phyloP scores from a whole-genome alignment of 1,140 invertebrate species.

The Eriosoma lanigerum region DNA sequence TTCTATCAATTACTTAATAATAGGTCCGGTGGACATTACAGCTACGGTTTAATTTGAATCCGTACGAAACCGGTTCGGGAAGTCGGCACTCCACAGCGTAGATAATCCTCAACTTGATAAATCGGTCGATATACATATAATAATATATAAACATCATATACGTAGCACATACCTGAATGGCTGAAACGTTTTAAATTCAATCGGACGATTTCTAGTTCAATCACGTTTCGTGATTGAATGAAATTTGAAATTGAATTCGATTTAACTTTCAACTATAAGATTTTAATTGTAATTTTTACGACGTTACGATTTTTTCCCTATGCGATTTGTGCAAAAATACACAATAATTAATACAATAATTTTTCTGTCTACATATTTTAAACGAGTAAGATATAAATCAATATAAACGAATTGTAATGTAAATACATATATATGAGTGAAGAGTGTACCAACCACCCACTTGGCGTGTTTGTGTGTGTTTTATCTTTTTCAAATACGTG shows the following conservation, averaged over 20 bases:
- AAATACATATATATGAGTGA: too few relatives aligned
- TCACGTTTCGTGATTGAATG: not conserved
- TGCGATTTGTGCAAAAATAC: too few relatives aligned
- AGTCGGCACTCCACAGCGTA: slow-evolving; percentile 11
- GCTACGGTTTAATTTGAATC: slow-evolving; percentile 44
- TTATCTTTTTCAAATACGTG: too few relatives aligned
- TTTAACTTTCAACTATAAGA: not conserved
- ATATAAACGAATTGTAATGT: too few relatives aligned
- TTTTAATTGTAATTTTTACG: too few relatives aligned
- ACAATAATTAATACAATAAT: too few relatives aligned
- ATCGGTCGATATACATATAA: not conserved
- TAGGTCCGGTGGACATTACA: slow-evolving; percentile 23
- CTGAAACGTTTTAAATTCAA: not conserved
- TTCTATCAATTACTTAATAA: slow-evolving; percentile 42
- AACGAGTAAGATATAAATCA: too few relatives aligned
- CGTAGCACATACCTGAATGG: not conserved
- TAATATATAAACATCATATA: not conserved
- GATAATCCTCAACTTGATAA: slow-evolving; percentile 19
- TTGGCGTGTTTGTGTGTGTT: too few relatives aligned
- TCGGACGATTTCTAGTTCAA: slow-evolving; percentile 6
- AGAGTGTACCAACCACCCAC: too few relatives aligned
- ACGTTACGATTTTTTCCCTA: too few relatives aligned
- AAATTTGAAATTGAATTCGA: not conserved
- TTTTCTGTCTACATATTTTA: too few relatives aligned
- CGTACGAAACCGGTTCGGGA: slow-evolving; percentile 30